A percentile compares a stretch with the other conserved stretches of the same genome.
Conservation (phyloP, 2,113 vertebrate genomes). For the Dasyurus viverrinus region DNA sequence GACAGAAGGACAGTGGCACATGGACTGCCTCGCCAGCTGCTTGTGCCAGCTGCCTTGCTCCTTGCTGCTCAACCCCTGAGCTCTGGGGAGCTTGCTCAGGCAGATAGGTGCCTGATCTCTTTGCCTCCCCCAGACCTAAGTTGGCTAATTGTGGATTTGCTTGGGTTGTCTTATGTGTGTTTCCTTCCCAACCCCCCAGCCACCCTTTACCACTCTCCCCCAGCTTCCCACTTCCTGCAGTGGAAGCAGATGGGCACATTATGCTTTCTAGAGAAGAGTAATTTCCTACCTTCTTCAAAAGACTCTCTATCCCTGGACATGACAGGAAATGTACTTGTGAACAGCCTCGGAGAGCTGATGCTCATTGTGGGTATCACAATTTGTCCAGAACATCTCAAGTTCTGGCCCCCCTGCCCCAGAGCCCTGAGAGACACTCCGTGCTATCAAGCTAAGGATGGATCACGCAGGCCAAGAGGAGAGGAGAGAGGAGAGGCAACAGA, state of each 20-base stretch:
- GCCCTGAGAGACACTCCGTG: neutral
- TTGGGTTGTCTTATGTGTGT: slow-evolving; percentile 19
- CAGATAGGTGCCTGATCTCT: neutral
- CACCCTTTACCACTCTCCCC: neutral
- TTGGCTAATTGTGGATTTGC: slow-evolving; percentile 59
- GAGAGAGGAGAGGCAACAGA: neutral
- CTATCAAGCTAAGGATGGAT: neutral
- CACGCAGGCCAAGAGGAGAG: neutral
- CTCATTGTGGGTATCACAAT: slow-evolving; percentile 41
- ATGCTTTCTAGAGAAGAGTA: slow-evolving; percentile 59
- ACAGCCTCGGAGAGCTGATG: slow-evolving; percentile 36
- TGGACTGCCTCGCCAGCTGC: neutral
- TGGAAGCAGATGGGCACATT: slow-evolving; percentile 57
- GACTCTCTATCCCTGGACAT: slow-evolving; percentile 27
- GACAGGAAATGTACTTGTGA: slow-evolving; percentile 56
- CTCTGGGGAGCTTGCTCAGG: neutral
- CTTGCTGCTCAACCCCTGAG: neutral
- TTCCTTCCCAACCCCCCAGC: neutral
- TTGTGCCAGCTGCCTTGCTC: neutral
- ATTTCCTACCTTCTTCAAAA: slow-evolving; percentile 70
- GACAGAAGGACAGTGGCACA: no score
- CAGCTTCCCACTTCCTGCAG: slow-evolving; percentile 44
- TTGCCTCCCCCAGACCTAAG: neutral
- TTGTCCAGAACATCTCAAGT: neutral
- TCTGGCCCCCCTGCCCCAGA: neutral